phyloP scores from a whole-genome alignment of 1,140 invertebrate genomes.

The Goniozus legneri region DNA sequence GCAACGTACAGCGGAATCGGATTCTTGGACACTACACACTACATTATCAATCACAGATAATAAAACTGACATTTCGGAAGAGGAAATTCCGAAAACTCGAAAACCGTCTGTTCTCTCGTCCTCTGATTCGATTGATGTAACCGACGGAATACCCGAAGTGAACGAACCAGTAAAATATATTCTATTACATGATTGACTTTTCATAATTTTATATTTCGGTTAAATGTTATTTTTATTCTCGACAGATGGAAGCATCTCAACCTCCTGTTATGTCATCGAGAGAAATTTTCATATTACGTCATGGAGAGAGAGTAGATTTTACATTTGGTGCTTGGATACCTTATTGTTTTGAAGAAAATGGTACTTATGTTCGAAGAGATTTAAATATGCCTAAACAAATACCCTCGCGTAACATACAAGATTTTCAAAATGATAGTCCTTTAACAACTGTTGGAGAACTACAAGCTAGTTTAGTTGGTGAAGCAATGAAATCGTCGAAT shows the following conservation, averaged over 20 bases:
- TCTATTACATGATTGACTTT: conserved; percentile 9
- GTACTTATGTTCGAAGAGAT: conserved; percentile 76
- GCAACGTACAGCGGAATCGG: conserved; percentile 78
- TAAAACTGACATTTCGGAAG: conserved; percentile 34
- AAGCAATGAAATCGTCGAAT: conserved; percentile 67
- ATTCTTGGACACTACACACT: conserved; percentile 85
- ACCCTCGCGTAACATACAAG: conserved; percentile 60
- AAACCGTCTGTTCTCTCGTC: conserved; percentile 49
- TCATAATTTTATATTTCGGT: conserved; percentile 10
- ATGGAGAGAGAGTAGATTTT: conserved; percentile 88
- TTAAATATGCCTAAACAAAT: conserved; percentile 83
- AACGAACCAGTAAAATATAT: conserved; percentile 36
- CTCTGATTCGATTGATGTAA: conserved; percentile 49
- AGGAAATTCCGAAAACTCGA: conserved; percentile 32
- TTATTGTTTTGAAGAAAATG: conserved; percentile 79
- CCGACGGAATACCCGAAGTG: conserved; percentile 44
- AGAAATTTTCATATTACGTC: conserved; percentile 75
- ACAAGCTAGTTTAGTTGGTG: conserved; percentile 73
- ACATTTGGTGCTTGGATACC: conserved; percentile 87
- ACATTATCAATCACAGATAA: conserved; percentile 57
- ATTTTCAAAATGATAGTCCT: conserved; percentile 79
- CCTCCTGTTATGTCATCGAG: conserved; percentile 41
- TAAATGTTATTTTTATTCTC: conserved; percentile 14
- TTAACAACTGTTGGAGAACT: conserved; percentile 78
- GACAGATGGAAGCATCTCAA: conserved; percentile 40